Percentiles rank a stretch among this genome's conserved stretches.
Conservation (phyloP, 1,140 invertebrate genomes). For the Cydia pomonella region DNA sequence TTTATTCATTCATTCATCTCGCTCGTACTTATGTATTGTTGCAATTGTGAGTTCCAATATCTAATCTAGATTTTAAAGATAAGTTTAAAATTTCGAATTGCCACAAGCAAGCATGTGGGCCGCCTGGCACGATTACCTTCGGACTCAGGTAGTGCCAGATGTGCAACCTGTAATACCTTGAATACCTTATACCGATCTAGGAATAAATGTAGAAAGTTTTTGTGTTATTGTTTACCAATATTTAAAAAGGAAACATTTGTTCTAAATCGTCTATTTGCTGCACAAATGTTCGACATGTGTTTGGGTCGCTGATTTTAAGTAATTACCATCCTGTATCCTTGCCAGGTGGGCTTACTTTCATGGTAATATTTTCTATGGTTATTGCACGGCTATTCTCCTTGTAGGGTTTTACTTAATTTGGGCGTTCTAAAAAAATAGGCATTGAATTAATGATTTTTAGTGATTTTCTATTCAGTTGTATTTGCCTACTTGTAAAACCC, state of each 20-base stretch:
- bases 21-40: no score
- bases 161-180: neutral
- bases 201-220: neutral
- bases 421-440: neutral
- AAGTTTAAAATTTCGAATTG: neutral
- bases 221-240: neutral
- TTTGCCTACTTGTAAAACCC: neutral
- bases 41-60: no score
- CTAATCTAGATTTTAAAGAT: no score
- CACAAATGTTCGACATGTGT: slow-evolving; percentile 1
- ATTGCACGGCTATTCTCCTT: slow-evolving; percentile 1
- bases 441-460: neutral
- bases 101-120: neutral
- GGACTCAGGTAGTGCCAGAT: slow-evolving; percentile 22
- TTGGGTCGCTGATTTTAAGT: slow-evolving; percentile 9
- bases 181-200: neutral
- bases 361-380: slow-evolving; percentile 20
- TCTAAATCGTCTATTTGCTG: slow-evolving; percentile 15
- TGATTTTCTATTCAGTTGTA: neutral
- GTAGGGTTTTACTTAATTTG: neutral
- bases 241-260: slow-evolving; percentile 8
- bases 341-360: neutral
- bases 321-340: neutral
- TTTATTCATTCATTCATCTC: no score
- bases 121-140: neutral